These are phyloP conservation scores for Microplitis deprimator DNA, from an alignment of 2,888 invertebrate species.

Conservation along the genomic window DNA sequence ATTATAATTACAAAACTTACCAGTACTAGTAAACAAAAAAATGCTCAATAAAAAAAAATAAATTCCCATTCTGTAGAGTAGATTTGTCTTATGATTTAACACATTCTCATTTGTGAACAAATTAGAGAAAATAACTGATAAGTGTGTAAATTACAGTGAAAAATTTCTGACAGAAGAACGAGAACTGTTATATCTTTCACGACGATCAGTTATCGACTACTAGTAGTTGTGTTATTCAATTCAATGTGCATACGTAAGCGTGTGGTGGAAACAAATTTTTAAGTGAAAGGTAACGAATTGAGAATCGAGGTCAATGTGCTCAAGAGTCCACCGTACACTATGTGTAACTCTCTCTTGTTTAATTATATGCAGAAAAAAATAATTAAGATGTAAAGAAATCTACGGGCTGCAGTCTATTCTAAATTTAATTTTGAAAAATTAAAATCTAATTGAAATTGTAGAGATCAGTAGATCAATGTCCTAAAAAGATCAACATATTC, in stretches of 20 bases:
- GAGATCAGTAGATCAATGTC: no score
- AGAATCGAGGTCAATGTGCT: conserved; percentile 55
- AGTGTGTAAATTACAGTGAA: not conserved
- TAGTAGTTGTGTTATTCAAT: conserved; percentile 2
- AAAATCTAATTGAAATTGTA: no score
- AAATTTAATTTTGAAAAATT: no score
- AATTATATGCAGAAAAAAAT: not conserved
- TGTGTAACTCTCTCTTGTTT: not conserved
- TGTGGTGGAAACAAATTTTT: conserved; percentile 60
- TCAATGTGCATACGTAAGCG: conserved; percentile 12
- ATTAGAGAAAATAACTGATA: not conserved
- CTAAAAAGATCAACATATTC: no score
- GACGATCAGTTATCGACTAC: conserved; percentile 23
- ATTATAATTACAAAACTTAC: not conserved
- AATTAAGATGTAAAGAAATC: not conserved
- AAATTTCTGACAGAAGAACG: not conserved
- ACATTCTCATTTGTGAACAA: not conserved
- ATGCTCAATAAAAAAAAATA: not conserved
- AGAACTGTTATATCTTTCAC: not conserved
- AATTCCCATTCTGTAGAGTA: not conserved
- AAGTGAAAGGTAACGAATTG: conserved; percentile 66
- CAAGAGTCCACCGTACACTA: conserved; percentile 13
- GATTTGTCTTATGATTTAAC: not conserved
- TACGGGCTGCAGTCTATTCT: no score
- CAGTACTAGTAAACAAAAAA: not conserved